These are phyloP conservation scores for Rhingia campestris DNA, from an alignment of 2,888 invertebrate species.

Conservation along the genomic window DNA sequence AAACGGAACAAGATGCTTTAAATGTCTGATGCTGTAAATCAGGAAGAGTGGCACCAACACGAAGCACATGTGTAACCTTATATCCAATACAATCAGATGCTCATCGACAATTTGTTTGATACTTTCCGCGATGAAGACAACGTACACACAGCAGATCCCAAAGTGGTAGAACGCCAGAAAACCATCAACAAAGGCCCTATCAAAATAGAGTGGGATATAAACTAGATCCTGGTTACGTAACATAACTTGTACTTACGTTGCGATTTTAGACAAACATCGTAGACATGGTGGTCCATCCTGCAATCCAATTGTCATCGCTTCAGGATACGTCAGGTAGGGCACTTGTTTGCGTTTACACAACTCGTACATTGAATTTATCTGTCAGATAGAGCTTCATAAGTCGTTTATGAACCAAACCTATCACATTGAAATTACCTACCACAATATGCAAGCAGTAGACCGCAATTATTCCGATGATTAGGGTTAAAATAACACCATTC, in stretches of 20 bases:
- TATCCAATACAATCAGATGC: conserved; percentile 83
- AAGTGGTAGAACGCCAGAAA: conserved; percentile 95
- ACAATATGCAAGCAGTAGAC: conserved; percentile 97
- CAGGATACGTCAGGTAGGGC: conserved; percentile 92
- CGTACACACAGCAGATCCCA: conserved; percentile 99
- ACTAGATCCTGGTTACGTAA: background rate
- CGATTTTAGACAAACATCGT: conserved; percentile 85
- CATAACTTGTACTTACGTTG: conserved; percentile 80
- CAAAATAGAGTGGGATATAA: conserved; percentile 60
- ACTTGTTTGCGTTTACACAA: conserved; percentile 86
- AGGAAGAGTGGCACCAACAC: conserved; percentile 88
- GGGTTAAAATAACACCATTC: conserved; percentile 92
- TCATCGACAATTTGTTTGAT: conserved; percentile 89
- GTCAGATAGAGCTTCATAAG: background rate
- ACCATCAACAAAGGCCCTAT: conserved; percentile 89
- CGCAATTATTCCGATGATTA: conserved; percentile 93
- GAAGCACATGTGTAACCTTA: conserved; percentile 84
- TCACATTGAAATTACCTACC: conserved; percentile 83
- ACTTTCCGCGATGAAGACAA: conserved; percentile 95
- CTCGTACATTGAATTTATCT: conserved; percentile 80
- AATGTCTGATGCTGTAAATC: conserved; percentile 89
- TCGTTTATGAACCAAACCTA: background rate
- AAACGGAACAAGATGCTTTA: conserved; percentile 94
- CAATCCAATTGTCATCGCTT: conserved; percentile 91
- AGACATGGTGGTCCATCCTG: conserved; percentile 88